Evolutionary conservation across 2,888 invertebrate genomes (phyloP), one percentile per base, ranked within the genome.

Genomic region (Lamellibrachia columna): DNA sequence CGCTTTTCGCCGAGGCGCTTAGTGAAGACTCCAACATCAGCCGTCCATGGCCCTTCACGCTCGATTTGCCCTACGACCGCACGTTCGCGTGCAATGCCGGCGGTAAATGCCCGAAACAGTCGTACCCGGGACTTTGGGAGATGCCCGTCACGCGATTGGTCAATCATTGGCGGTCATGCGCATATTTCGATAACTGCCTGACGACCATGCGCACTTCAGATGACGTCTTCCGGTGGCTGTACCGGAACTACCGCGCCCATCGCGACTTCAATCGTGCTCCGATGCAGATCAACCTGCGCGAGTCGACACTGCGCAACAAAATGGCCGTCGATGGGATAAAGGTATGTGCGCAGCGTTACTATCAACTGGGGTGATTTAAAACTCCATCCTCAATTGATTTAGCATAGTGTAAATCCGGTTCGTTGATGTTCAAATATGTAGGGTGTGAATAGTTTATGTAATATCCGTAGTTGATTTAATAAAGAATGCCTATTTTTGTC

Each of bases 161-260:
- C 28, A 53, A 22, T 52, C 28, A 53, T 3, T 53, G 52, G 91
- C 52, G 53, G 6, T 11, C 52, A 52, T 91, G 91, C 91, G 91
- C 53, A 91, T 91, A n/a, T 28, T 4, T 91, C 91, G 91, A 91
- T 28, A 15, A 91, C 91, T 91, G 91, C 91, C 52, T 91, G 53
- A 52, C 52, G 53, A 91, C 53, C 52, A 91, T 91, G 91, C 91
- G 53, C 52, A 91, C 28, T 53, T 52, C 52, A 4, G 52, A 91
- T 15, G 52, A 91, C 4, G 91, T 91, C 52, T 91, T 15, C 53
- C 52, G 91, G 40, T 91, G 52, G 52, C n/a, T 91, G 91, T 91
- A 91, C 91, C 91, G 91, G 52, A 91, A 91, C 91, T 91, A 91
- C 91, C 52, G 52, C 52, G 52, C 52, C 2, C 91, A 91, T 53